Percentiles rank a stretch among this genome's conserved stretches.
phyloP scores from a whole-genome alignment of 2,888 invertebrate genomes.

The Gymnosoma rotundatum region DNA sequence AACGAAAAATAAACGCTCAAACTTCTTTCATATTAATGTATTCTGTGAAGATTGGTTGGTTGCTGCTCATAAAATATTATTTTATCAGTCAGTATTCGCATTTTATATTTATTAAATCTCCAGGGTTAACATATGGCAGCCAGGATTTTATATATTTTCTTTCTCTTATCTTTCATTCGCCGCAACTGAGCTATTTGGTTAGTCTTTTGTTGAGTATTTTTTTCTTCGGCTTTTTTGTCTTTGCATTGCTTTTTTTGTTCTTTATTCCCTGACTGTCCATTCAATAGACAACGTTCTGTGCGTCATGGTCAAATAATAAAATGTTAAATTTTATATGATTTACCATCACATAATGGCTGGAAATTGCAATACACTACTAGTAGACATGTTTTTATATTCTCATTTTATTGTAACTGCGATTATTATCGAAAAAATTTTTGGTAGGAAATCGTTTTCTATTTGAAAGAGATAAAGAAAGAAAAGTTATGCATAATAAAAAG shows the following conservation, averaged over 20 bases:
- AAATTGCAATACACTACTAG: slow-evolving; percentile 20
- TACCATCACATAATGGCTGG: slow-evolving; percentile 50
- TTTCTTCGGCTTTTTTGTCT: background rate
- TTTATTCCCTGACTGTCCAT: slow-evolving; percentile 41
- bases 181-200: slow-evolving; percentile 52
- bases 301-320: slow-evolving; percentile 67
- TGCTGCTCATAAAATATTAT: slow-evolving; percentile 53
- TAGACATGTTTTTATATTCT: background rate
- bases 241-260: slow-evolving; percentile 7
- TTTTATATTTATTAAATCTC: slow-evolving; percentile 53
- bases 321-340: slow-evolving; percentile 68
- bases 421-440: slow-evolving; percentile 35
- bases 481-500: background rate
- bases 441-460: slow-evolving; percentile 21
- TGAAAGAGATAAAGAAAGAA: background rate
- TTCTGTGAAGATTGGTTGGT: slow-evolving; percentile 11
- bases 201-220: background rate
- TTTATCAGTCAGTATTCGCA: slow-evolving; percentile 33
- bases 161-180: background rate
- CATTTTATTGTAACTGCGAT: slow-evolving; percentile 19
- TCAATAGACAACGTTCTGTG: slow-evolving; percentile 44
- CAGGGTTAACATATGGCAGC: slow-evolving; percentile 60
- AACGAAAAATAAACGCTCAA: background rate
- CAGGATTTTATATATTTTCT: slow-evolving; percentile 30
- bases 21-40: slow-evolving; percentile 22